A percentile compares a stretch with the other conserved stretches of the same genome.
Evolutionary conservation across 2,888 invertebrate genomes (phyloP).

Genomic region (Parasteatoda lunata): DNA sequence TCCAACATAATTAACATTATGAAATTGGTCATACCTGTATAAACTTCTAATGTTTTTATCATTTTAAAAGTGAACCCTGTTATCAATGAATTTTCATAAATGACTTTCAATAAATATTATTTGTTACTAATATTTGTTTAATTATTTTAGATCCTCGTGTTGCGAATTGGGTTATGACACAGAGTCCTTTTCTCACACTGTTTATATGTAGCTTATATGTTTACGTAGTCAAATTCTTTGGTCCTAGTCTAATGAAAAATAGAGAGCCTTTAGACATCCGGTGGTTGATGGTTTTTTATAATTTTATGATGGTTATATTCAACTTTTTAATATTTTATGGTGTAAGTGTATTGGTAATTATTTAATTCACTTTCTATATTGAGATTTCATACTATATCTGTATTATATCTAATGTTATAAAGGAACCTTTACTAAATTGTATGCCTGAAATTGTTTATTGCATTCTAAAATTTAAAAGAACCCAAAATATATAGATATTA

Average conservation of each 20-base stretch:
- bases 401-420: not conserved
- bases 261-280: slow-evolving; percentile 90
- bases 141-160: slow-evolving; percentile 69
- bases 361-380: not conserved
- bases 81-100: no score
- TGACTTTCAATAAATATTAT: no score
- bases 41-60: no score
- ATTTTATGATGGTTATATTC: slow-evolving; percentile 90
- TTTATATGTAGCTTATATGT: slow-evolving; percentile 70
- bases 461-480: no score
- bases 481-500: no score
- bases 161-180: slow-evolving; percentile 71
- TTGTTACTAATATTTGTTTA: not conserved
- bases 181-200: slow-evolving; percentile 70
- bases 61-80: no score
- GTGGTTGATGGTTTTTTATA: slow-evolving; percentile 86
- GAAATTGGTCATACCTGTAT: no score
- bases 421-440: no score
- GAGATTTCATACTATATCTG: not conserved
- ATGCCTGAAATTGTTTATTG: no score
- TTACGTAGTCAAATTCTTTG: slow-evolving; percentile 77
- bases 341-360: slow-evolving; percentile 40
- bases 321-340: slow-evolving; percentile 69
- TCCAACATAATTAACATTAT: no score
- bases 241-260: slow-evolving; percentile 91